A percentile compares a stretch with the other conserved stretches of the same genome.
Evolutionary conservation across 2,888 invertebrate genomes (phyloP).

Genomic region (Habrosyne pyritoides): DNA sequence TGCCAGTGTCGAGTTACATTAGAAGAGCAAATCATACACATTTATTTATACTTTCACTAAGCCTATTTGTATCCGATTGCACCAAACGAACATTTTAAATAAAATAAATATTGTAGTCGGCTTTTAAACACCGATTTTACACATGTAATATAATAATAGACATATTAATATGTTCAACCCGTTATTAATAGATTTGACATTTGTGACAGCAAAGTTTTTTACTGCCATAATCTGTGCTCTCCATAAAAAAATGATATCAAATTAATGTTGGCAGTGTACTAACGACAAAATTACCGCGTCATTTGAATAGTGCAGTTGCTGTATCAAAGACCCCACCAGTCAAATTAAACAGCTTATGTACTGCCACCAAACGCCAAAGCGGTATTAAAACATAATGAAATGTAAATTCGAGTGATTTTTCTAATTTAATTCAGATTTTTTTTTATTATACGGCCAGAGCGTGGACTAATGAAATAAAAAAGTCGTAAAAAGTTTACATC

Average conservation of each 20-base stretch:
- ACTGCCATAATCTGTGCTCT: background rate
- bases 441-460: background rate
- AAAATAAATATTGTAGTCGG: too few species aligned
- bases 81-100: too few species aligned
- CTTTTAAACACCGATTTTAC: too few species aligned
- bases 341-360: conserved; percentile 11
- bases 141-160: too few species aligned
- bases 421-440: conserved; percentile 6
- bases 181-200: too few species aligned
- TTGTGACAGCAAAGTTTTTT: background rate
- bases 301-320: conserved; percentile 5
- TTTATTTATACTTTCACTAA: too few species aligned
- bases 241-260: background rate
- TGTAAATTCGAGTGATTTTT: conserved; percentile 12
- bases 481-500: conserved; percentile 3
- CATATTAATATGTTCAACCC: too few species aligned
- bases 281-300: conserved; percentile 9
- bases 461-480: conserved; percentile 6
- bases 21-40: too few species aligned
- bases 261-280: background rate
- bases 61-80: too few species aligned
- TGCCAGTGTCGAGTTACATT: conserved; percentile 1
- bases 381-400: conserved; percentile 12
- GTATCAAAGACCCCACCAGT: conserved; percentile 8
- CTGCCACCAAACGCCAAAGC: conserved; percentile 6